Evolutionary conservation across 1,140 invertebrate genomes (phyloP), one percentile per base, ranked within the genome.

Genomic region (Zaprionus taronus): DNA sequence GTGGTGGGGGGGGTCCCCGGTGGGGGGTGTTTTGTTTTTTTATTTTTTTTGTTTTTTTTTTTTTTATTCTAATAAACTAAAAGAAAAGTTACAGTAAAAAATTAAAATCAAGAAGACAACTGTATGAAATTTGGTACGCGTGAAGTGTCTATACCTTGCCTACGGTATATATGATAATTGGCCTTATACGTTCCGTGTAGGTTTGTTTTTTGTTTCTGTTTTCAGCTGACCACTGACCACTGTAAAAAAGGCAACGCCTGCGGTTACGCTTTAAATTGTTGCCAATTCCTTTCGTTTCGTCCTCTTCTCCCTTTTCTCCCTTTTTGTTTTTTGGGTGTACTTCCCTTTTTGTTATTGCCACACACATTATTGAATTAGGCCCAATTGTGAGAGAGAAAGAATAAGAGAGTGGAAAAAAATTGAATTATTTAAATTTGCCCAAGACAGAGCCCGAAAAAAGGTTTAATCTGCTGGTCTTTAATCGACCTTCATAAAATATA

Each of bases 211-310:
- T 57, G 36, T 51, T 81, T 53, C 34, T 61, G 53, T 67, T 67
- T 67, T 62, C 44, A 49, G 11, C 61, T 64, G 44, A 72, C 81
- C 72, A 38, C 82, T 72, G 70, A 72, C 82, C 83, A 81, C 72
- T 77, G 69, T 69, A 73, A 83, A 77, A 85, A 81, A 81, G 68
- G 38, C 71, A 80, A 72, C 62, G 84, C 83, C 78, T 89, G 83
- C 75, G 83, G 83, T 87, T 81, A 62, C 61, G 62, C 78, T 79
- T 87, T 84, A 89, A 89, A 89, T 87, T 89, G 84, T 81, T 89
- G 78, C 62, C 84, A 81, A 75, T 89, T 71, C 83, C 80, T 73
- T 85, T 64, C 56, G 6, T 9, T 7, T 2, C n/a, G 7, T 6
- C 6, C 41, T 7, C 15, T 17, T 20, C n/a, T 11, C 6, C 41